phyloP scores from a whole-genome alignment of 1,140 invertebrate genomes.

The Helicoverpa zea region DNA sequence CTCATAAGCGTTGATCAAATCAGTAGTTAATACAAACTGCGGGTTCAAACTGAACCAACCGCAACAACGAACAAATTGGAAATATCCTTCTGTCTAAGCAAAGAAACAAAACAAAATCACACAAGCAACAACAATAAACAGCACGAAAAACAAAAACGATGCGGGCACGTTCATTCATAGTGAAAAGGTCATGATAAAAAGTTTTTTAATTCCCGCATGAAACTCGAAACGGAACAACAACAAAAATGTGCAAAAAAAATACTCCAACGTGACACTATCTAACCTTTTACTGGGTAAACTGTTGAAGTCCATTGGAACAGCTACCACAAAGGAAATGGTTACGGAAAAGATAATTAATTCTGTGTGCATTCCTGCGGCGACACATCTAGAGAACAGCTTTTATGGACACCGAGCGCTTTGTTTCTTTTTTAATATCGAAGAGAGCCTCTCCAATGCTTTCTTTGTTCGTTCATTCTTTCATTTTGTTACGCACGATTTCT shows the following conservation, averaged over 20 bases:
- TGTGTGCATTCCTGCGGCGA: conserved; percentile 45
- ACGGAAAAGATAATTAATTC: conserved; percentile 54
- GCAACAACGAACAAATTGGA: not conserved
- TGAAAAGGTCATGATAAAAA: conserved; percentile 47
- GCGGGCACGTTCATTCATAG: conserved; percentile 32
- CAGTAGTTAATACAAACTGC: too few relatives aligned
- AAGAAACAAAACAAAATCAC: conserved; percentile 20
- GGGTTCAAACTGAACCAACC: too few relatives aligned
- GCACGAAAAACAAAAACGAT: conserved; percentile 24
- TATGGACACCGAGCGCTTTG: conserved; percentile 6
- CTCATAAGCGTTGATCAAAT: too few relatives aligned
- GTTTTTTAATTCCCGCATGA: conserved; percentile 48
- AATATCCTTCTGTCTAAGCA: not conserved
- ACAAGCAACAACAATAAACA: conserved; percentile 3
- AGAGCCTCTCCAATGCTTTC: conserved; percentile 3
- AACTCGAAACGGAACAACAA: conserved; percentile 9
- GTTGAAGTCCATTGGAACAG: conserved; percentile 38
- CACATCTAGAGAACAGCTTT: conserved; percentile 42
- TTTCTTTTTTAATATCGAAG: conserved; percentile 31
- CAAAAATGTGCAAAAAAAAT: conserved; percentile 1
- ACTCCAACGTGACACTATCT: conserved; percentile 36
- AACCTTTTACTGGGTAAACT: conserved; percentile 42
- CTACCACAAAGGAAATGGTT: conserved; percentile 39
- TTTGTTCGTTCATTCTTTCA: conserved; percentile 14
- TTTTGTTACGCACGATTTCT: conserved; percentile 24